phyloP scores from a whole-genome alignment of 2,113 vertebrate species.

The Oncorhynchus mykiss region DNA sequence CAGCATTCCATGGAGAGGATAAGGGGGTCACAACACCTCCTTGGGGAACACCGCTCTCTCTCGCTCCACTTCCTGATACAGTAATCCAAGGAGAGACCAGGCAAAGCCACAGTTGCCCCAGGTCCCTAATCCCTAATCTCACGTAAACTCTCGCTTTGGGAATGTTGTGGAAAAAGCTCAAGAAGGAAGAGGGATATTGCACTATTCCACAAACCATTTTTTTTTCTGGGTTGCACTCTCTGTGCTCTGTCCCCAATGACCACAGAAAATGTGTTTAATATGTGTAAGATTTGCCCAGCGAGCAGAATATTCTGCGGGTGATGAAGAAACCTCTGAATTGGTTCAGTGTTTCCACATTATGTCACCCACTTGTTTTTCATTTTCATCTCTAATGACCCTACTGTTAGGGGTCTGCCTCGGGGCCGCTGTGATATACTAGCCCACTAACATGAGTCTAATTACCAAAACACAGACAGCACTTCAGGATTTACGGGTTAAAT shows the following conservation, averaged over 20 bases:
- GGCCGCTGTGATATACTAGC: conserved; percentile 34
- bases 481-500: conserved; percentile 48
- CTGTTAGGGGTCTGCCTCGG: conserved; percentile 43
- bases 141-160: conserved; percentile 49
- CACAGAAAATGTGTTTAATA: conserved; percentile 71
- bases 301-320: conserved; percentile 65
- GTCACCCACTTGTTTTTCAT: conserved; percentile 68
- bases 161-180: conserved; percentile 46
- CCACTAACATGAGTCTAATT: conserved; percentile 47
- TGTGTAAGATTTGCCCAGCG: conserved; percentile 66
- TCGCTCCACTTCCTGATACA: conserved; percentile 41
- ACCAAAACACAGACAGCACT: conserved; percentile 42
- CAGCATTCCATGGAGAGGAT: conserved; percentile 18
- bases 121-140: conserved; percentile 57
- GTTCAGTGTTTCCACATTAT: conserved; percentile 77
- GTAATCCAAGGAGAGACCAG: conserved; percentile 49
- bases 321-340: conserved; percentile 64
- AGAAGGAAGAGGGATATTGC: conserved; percentile 43
- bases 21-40: conserved; percentile 36
- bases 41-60: conserved; percentile 26
- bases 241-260: conserved; percentile 47
- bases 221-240: conserved; percentile 7
- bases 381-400: conserved; percentile 55
- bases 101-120: conserved; percentile 51
- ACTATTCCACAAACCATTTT: conserved; percentile 43